Evolutionary conservation across 2,888 invertebrate genomes (phyloP), one percentile per base, ranked within the genome.

Genomic region (Troglohyphantes excavatus): DNA sequence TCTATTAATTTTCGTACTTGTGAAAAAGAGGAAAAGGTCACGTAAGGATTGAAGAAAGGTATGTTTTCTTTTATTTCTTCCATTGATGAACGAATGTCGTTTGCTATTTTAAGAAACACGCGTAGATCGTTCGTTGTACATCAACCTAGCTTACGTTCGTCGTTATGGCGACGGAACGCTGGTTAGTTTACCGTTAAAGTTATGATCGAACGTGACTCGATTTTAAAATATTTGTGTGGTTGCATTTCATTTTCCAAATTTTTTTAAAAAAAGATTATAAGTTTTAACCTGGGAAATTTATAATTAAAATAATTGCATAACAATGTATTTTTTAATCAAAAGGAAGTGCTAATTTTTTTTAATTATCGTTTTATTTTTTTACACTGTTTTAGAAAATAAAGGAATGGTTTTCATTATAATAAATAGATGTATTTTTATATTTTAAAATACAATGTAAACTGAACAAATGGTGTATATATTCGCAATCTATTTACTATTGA

Each of bases 61-160:
- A 53, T 53, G 53, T 53, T 53, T 5, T 53, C 17, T 53, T 5
- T 53, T 53, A 17, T 53, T 53, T 53, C n/a, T 46, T 46, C 46
- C 53, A 53, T n/a, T 53, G 53, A 53, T 53, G 39, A n/a, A n/a
- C n/a, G n/a, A n/a, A 39, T 53, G n/a, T 53, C n/a, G 53, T 53
- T 33, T 9, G 3, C 33, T 53, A n/a, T 53, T 53, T 53, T 53
- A 53, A n/a, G 39, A n/a, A 53, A 53, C 53, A 53, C 17, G 53
- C 53, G 53, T 53, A 53, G 53, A 17, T 2, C 5, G 53, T 53
- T 5, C 5, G n/a, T 13, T 17, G 53, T 53, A 13, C 17, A 13
- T 17, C 53, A n/a, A 9, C 53, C 53, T n/a, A 9, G 53, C 53
- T n/a, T 17, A 0, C 5, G 53, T 53, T 53, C 13, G 53, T 53